Evolutionary conservation across 2,113 vertebrate genomes (phyloP), one percentile per base, ranked within the genome.

Genomic region (Trichomycterus rosablanca): DNA sequence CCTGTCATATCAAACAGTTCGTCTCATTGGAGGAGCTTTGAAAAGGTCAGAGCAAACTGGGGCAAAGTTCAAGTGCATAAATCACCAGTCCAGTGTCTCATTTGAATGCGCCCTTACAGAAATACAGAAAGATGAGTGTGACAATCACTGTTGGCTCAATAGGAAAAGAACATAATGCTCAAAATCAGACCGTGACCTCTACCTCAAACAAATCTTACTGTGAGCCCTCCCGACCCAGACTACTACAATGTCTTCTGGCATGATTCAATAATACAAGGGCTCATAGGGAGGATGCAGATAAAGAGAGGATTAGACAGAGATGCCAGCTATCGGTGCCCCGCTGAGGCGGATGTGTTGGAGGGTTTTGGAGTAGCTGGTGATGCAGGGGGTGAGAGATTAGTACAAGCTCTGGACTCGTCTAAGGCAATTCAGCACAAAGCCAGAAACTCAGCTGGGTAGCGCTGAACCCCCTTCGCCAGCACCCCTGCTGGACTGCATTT

Each of bases 231-330:
- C 11, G 4, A 48, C 45, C 12, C 19, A 23, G 18, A 32, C 57
- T 22, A 51, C 43, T 68, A 72, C 68, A 76, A 80, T 44, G 63
- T 72, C 65, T 71, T 57, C 71, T 75, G 72, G 58, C 60, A 59
- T 76, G 78, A 78, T 80, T 76, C 79, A 77, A 72, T 72, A 19
- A 66, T 68, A 65, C 63, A 74, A 73, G 78, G 52, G n/a, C n/a
- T n/a, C n/a, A n/a, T n/a, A n/a, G n/a, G n/a, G n/a, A n/a, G n/a
- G 60, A 70, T 74, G 66, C 59, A 72, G 70, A 71, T 77, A 79
- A 76, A 74, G 71, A 80, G 75, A 73, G 77, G 80, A 80, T 84
- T 83, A 81, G 8, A 56, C 46, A 68, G 52, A 66, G 66, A 76
- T 75, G 63, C 72, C 76, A 61, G 74, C 67, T 78, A 73, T 55